Percentiles rank a stretch among this genome's conserved stretches.
Conservation (phyloP, 2,888 invertebrate species). For the Pterobdella sp. region DNA sequence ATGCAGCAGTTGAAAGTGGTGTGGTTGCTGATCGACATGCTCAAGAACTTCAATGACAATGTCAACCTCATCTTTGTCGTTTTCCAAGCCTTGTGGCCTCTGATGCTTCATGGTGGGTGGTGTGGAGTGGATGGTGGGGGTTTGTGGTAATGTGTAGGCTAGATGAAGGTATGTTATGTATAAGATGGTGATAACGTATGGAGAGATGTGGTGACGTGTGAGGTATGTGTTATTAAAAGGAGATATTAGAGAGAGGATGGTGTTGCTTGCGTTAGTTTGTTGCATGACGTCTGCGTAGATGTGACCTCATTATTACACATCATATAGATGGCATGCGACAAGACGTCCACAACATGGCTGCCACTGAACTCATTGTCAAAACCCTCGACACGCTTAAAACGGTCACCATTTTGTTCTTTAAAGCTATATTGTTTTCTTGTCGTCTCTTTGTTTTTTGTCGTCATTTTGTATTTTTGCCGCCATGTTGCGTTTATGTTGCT, state of each 20-base stretch:
- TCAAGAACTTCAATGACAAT: constrained; percentile 10
- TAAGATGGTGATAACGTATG: background rate
- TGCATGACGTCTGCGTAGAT: background rate
- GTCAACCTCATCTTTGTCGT: constrained; percentile 1
- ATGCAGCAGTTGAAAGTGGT: background rate
- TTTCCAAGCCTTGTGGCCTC: constrained; percentile 21
- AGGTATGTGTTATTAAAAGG: background rate
- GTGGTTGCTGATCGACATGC: background rate
- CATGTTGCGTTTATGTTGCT: too few relatives aligned
- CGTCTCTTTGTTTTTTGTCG: background rate
- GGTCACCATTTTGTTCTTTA: background rate
- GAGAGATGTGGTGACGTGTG: background rate
- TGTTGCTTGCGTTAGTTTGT: background rate
- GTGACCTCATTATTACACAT: background rate
- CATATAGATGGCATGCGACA: background rate
- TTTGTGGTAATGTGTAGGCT: background rate
- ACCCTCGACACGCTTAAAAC: background rate
- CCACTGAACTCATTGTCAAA: background rate
- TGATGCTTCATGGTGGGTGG: constrained; percentile 12
- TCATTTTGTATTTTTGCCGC: background rate
- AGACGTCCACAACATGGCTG: background rate
- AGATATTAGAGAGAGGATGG: background rate
- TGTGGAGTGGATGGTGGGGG: background rate
- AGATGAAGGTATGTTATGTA: background rate
- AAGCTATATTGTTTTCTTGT: too few relatives aligned